Base-by-base conservation (phyloP, 2,797 vertebrate species). In the Gallirallus australis region DNA sequence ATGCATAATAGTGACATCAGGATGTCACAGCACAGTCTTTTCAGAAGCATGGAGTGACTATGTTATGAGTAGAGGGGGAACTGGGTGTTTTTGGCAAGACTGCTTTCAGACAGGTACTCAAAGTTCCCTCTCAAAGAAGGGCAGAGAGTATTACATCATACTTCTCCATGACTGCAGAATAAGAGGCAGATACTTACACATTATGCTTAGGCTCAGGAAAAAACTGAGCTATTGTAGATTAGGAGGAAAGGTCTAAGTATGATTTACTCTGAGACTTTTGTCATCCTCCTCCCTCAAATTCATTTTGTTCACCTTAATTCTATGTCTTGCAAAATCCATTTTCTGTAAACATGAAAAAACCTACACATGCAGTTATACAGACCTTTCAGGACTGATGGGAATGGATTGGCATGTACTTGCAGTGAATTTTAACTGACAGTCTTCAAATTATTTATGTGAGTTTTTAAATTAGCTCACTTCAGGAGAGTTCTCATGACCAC, bases 51-150 rank as follows among this genome's bases (percentile, higher is more conserved):
- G 3, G 13, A 28, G 56, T 7, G 27, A 7, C 6, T 37, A 12
- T 1, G 2, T 7, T 12, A 33, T 27, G 15, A 17, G 20, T 14
- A 7, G 15, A 3, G 35, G 9, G 17, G 30, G 53, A 31, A 35
- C 13, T 5, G 7, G 28, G 3, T 0, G 1, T 4, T 18, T n/a
- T 39, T 66, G 42, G 5, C 13, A 61, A 17, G 12, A 27, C 14
- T 72, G 11, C 13, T 63, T 88, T 75, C 37, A 57, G 24, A 33
- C 15, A 90, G 27, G 5, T 73, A 5, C 40, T 73, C 25, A 50
- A 11, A 9, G 2, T 52, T 54, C 37, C 11, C 31, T 68, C 53
- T 56, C 24, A 66, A 61, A 90, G 47, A 2, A 53, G 31, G 24
- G 21, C 17, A 20, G 7, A 35, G 27, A 33, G 6, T n/a, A 31